These are phyloP conservation scores for Clarias magur DNA, from an alignment of 2,113 vertebrate species.

Conservation along the genomic window DNA sequence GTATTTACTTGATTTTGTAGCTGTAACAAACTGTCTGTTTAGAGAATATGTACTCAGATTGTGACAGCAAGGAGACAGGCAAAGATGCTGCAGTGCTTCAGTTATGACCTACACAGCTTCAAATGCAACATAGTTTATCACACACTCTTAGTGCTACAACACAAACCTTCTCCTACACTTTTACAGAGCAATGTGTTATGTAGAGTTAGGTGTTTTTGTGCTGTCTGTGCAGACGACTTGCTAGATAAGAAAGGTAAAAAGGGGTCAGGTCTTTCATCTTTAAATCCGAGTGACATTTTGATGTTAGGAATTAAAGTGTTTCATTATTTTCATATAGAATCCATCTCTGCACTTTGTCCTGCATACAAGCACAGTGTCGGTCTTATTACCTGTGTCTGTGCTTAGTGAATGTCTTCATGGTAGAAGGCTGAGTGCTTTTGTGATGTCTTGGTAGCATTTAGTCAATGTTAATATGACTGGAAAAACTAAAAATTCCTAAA, in stretches of 20 bases:
- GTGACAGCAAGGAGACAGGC: neutral
- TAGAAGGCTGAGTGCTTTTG: neutral
- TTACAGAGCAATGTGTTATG: neutral
- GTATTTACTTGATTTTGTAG: neutral
- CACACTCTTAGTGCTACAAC: neutral
- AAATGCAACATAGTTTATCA: neutral
- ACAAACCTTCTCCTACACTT: neutral
- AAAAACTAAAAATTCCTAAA: neutral
- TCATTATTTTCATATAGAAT: neutral
- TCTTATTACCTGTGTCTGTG: neutral
- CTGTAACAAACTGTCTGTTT: neutral
- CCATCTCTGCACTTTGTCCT: neutral
- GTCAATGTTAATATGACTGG: neutral
- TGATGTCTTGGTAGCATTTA: neutral
- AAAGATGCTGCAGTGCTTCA: constrained; percentile 2
- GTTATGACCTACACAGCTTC: neutral
- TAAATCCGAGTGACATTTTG: constrained; percentile 6
- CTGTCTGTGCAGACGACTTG: neutral
- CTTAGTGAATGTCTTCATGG: neutral
- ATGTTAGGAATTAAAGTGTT: constrained; percentile 1
- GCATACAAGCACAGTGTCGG: neutral
- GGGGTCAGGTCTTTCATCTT: constrained; percentile 6
- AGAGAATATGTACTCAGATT: neutral
- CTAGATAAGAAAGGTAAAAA: constrained; percentile 5
- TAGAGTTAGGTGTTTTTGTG: neutral